Conservation (phyloP, 2,797 vertebrate genomes). For the Eremophila alpestris region DNA sequence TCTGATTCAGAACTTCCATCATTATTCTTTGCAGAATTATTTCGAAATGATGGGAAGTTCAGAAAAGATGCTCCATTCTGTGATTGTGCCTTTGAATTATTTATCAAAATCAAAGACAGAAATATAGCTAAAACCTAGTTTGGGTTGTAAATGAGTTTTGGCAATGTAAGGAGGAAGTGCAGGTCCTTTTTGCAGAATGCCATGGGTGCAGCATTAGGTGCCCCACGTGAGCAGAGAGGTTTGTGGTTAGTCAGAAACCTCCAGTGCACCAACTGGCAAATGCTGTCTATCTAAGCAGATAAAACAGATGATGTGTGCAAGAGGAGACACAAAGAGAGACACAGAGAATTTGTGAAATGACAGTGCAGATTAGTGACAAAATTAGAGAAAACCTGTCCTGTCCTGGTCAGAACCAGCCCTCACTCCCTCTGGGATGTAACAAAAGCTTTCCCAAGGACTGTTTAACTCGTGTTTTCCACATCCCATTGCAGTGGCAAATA, state of each 20-base stretch:
- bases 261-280: not conserved
- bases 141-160: slow-evolving; percentile 53
- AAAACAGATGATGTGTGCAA: not conserved
- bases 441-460: not conserved
- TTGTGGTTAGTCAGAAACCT: not conserved
- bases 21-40: slow-evolving; percentile 61
- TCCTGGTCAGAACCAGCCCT: not conserved
- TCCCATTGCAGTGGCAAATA: not conserved
- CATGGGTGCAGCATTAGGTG: not conserved
- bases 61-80: slow-evolving; percentile 29
- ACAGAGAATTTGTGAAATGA: not conserved
- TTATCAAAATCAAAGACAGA: slow-evolving; percentile 55
- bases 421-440: not conserved
- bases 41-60: slow-evolving; percentile 54
- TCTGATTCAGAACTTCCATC: slow-evolving; percentile 59
- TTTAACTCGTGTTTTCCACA: not conserved
- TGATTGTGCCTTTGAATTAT: slow-evolving; percentile 69
- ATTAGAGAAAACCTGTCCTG: not conserved
- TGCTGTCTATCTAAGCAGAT: not conserved
- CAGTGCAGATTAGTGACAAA: not conserved
- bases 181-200: not conserved
- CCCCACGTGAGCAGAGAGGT: not conserved
- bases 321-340: not conserved
- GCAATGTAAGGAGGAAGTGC: not conserved
- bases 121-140: slow-evolving; percentile 43